Evolutionary conservation across 1,140 invertebrate genomes (phyloP).

Genomic region (Rhopalosiphum maidis): DNA sequence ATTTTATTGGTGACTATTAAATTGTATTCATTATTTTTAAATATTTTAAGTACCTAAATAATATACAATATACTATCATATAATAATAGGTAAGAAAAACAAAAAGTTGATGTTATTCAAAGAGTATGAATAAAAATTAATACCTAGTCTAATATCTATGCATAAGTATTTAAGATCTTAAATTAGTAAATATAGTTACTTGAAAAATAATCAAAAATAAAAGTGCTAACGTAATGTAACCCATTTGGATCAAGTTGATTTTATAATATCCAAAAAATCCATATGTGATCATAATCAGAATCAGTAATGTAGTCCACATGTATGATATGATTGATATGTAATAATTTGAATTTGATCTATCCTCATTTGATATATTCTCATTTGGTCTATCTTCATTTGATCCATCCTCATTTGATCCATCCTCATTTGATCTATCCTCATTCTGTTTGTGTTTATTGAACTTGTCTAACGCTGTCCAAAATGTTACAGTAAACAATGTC

Average conservation of each 20-base stretch:
- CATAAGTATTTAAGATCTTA: not conserved
- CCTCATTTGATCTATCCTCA: too few species aligned
- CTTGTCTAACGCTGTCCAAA: not conserved
- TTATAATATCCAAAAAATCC: not conserved
- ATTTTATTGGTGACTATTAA: not conserved
- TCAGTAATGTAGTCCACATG: not conserved
- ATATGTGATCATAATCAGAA: not conserved
- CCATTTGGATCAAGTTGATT: not conserved
- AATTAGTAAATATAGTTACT: not conserved
- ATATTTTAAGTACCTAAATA: too few species aligned
- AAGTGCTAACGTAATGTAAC: not conserved
- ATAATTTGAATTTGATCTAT: not conserved
- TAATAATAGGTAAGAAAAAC: too few species aligned
- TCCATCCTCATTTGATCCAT: too few species aligned
- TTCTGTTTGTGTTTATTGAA: not conserved
- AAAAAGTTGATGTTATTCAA: not conserved
- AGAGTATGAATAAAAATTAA: not conserved
- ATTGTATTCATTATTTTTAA: not conserved
- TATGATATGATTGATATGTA: not conserved
- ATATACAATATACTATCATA: not conserved
- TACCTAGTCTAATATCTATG: not conserved
- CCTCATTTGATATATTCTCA: too few species aligned
- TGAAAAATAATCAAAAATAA: constrained; percentile 2
- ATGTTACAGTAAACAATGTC: not conserved
- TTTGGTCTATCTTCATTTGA: too few species aligned